Conservation (phyloP, 2,888 invertebrate genomes). For the Ophioninae sp. region DNA sequence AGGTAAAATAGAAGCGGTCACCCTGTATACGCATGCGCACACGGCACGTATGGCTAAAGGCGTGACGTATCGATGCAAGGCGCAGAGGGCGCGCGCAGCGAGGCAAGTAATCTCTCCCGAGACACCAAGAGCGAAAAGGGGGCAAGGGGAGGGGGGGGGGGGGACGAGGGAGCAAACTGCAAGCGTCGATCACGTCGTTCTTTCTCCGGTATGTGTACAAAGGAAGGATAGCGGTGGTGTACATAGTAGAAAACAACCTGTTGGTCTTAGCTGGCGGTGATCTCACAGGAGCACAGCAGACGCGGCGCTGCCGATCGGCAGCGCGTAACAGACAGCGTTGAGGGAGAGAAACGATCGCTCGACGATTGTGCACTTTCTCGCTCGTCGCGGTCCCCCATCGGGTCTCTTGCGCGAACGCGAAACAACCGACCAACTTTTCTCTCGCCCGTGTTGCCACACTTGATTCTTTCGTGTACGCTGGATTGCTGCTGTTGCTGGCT, state of each 20-base stretch:
- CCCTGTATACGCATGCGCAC: slow-evolving; percentile 5
- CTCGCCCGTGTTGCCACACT: slow-evolving; percentile 14
- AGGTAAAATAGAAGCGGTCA: not conserved
- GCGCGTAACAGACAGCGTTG: slow-evolving; percentile 68
- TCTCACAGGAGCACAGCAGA: not conserved
- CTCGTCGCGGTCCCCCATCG: slow-evolving; percentile 62
- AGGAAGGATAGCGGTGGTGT: slow-evolving; percentile 13
- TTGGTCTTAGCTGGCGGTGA: slow-evolving; percentile 51
- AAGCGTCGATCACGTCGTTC: slow-evolving; percentile 55
- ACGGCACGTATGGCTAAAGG: slow-evolving; percentile 27
- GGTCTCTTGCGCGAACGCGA: slow-evolving; percentile 66
- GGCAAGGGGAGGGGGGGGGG: not conserved
- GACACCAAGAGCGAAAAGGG: slow-evolving; percentile 23
- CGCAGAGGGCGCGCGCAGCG: slow-evolving; percentile 16
- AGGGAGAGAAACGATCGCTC: slow-evolving; percentile 13
- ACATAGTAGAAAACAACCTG: slow-evolving; percentile 54
- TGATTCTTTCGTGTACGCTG: no score
- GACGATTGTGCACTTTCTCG: slow-evolving; percentile 13
- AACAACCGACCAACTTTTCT: slow-evolving; percentile 61
- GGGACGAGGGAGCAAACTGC: slow-evolving; percentile 19
- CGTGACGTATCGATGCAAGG: slow-evolving; percentile 58
- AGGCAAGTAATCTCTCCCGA: slow-evolving; percentile 46
- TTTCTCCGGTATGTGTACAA: not conserved
- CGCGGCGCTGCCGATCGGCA: slow-evolving; percentile 65
- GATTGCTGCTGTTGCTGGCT: no score